Evolutionary conservation across 2,888 invertebrate genomes (phyloP).

Genomic region (Athalia circularis): DNA sequence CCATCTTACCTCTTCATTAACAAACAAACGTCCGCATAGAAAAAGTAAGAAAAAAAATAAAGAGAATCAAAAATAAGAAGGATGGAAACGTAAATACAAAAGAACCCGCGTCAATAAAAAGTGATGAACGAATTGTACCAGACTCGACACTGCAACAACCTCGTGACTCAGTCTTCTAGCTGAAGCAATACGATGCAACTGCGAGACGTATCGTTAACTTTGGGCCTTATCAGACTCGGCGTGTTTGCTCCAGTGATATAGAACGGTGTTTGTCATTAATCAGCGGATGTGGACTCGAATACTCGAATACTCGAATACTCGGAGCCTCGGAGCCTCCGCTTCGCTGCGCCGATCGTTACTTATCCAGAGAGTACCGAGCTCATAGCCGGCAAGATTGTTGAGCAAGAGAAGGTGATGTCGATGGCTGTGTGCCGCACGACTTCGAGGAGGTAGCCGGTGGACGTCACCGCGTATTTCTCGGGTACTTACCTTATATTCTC

Average conservation of each 20-base stretch:
- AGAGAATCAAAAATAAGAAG: background rate
- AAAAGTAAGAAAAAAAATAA: background rate
- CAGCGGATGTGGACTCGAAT: conserved; percentile 49
- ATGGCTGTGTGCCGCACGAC: too few species aligned
- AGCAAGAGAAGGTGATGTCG: conserved; percentile 4
- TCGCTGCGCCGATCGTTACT: conserved; percentile 47
- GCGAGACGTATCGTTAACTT: conserved; percentile 26
- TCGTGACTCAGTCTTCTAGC: conserved; percentile 7
- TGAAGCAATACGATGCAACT: conserved; percentile 7
- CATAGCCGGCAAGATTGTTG: conserved; percentile 1
- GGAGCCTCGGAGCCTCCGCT: too few species aligned
- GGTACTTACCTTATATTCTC: conserved; percentile 30
- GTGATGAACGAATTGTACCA: conserved; percentile 57
- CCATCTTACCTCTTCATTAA: background rate
- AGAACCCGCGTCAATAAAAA: conserved; percentile 49
- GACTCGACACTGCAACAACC: background rate
- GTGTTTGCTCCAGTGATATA: conserved; percentile 48
- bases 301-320: conserved; percentile 5
- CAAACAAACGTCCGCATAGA: too few species aligned
- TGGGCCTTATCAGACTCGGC: conserved; percentile 37
- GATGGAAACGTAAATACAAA: conserved; percentile 28
- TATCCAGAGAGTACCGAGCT: conserved; percentile 40
- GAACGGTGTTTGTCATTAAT: conserved; percentile 57
- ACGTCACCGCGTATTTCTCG: conserved; percentile 42
- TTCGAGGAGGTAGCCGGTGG: conserved; percentile 15